Evolutionary conservation across 2,113 vertebrate species (phyloP), one percentile per base, ranked within the genome.

Genomic region (Calidris pugnax): DNA sequence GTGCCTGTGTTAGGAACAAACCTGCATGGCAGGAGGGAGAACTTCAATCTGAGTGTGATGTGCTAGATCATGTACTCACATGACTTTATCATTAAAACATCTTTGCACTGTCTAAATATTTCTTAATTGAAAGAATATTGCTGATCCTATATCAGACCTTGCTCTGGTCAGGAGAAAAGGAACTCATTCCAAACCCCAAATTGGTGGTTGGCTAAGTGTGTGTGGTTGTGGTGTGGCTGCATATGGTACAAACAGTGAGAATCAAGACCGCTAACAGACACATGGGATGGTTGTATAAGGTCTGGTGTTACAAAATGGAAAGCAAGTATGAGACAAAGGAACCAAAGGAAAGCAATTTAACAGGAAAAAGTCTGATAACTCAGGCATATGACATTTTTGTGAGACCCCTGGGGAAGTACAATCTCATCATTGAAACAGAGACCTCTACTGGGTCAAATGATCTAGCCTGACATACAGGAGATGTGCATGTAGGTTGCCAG

Each of bases 201-300:
- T 1, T 90, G 47, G 22, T 63, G 14, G 13, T 21, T 88, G 62
- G 48, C 3, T 56, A 43, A 85, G 17, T 53, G 73, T 71, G n/a
- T 63, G 37, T 64, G 13, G 13, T 87, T 68, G 15, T 75, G 27
- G 28, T 78, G 39, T 33, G 67, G 82, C 47, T 71, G 22, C 28
- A 15, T 8, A 9, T 15, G 22, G 12, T 71, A 66, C 2, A 2
- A 69, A 30, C 16, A 14, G 9, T 66, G 75, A 9, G 76, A 81
- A 19, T 45, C 47, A 47, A 47, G 37, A 37, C 3, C 0, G 0
- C 4, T 53, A 41, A 28, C 26, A 63, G 45, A 55, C 2, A 0
- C 7, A 14, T 14, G 9, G 19, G 15, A 63, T 68, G 15, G 2
- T 32, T 72, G 47, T 57, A 83, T 71, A 87, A 71, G 24, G 8